Percentiles rank a stretch among this genome's conserved stretches.
Conservation (phyloP, 2,888 invertebrate species). For the Xiphydria camelus region DNA sequence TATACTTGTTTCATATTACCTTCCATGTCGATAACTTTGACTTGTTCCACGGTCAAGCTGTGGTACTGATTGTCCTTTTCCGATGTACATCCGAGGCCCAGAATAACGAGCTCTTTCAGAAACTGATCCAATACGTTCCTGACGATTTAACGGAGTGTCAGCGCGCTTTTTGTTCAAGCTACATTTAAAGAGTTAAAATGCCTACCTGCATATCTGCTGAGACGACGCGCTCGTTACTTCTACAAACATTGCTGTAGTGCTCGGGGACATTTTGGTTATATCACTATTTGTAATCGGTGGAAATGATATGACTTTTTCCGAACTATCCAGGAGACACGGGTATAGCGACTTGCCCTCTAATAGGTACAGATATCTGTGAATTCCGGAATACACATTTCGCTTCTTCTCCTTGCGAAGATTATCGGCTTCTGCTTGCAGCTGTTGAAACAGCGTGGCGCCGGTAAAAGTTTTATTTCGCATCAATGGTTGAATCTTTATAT, state of each 20-base stretch:
- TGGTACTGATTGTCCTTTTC: conserved; percentile 44
- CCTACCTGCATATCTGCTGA: conserved; percentile 64
- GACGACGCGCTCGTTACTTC: conserved; percentile 77
- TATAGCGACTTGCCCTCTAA: conserved; percentile 75
- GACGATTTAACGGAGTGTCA: conserved; percentile 7
- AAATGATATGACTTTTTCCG: conserved; percentile 75
- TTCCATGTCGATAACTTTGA: conserved; percentile 70
- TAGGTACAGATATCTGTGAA: conserved; percentile 81
- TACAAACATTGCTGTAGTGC: conserved; percentile 69
- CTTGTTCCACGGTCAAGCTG: conserved; percentile 65
- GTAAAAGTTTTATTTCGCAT: conserved; percentile 64
- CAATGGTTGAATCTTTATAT: conserved; percentile 71
- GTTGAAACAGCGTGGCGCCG: conserved; percentile 70
- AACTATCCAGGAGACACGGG: conserved; percentile 71
- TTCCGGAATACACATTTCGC: conserved; percentile 77
- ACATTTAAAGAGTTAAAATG: conserved; percentile 5
- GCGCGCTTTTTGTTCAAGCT: neutral
- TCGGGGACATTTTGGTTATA: conserved; percentile 74
- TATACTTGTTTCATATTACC: conserved; percentile 76
- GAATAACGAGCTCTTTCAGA: conserved; percentile 66
- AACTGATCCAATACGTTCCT: conserved; percentile 69
- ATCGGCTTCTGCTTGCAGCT: conserved; percentile 76
- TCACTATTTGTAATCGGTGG: conserved; percentile 88
- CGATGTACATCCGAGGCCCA: conserved; percentile 60
- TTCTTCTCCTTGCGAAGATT: conserved; percentile 82